Evolutionary conservation across 2,113 vertebrate species (phyloP).

Genomic region (Hystrix brachyura): DNA sequence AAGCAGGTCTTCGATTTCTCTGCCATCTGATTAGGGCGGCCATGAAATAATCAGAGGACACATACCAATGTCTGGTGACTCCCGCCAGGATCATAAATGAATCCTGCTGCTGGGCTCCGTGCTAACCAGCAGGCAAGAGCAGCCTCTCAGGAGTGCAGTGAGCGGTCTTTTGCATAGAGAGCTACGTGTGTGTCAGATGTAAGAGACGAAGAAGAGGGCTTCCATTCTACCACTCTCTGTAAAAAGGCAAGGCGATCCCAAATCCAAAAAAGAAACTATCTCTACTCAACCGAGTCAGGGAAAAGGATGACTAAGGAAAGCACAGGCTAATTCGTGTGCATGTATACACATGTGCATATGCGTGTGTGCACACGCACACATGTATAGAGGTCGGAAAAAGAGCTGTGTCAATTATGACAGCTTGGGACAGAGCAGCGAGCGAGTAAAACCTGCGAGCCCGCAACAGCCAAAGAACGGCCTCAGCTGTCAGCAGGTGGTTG

Average conservation of each 20-base stretch:
- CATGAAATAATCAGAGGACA: neutral
- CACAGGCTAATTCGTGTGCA: neutral
- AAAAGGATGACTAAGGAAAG: neutral
- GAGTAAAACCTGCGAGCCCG: slow-evolving; percentile 50
- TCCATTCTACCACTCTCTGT: neutral
- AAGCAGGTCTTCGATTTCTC: neutral
- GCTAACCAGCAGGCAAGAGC: fast-evolving
- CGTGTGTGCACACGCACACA: fast-evolving
- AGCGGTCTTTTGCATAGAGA: neutral
- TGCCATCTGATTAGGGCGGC: neutral
- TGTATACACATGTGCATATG: neutral
- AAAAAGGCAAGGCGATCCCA: neutral
- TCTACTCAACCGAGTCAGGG: neutral
- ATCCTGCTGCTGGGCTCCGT: neutral
- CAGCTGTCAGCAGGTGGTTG: slow-evolving; percentile 41
- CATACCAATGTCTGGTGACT: neutral
- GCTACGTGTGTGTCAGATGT: neutral
- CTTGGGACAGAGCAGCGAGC: slow-evolving; percentile 21
- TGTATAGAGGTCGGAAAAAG: neutral
- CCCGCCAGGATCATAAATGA: neutral
- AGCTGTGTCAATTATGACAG: slow-evolving; percentile 18
- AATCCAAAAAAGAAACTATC: neutral
- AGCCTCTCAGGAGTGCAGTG: neutral
- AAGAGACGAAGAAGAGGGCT: neutral
- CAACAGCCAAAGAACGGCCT: slow-evolving; percentile 32